phyloP scores from a whole-genome alignment of 2,113 vertebrate species.

The Ptychochromis oligacanthus region DNA sequence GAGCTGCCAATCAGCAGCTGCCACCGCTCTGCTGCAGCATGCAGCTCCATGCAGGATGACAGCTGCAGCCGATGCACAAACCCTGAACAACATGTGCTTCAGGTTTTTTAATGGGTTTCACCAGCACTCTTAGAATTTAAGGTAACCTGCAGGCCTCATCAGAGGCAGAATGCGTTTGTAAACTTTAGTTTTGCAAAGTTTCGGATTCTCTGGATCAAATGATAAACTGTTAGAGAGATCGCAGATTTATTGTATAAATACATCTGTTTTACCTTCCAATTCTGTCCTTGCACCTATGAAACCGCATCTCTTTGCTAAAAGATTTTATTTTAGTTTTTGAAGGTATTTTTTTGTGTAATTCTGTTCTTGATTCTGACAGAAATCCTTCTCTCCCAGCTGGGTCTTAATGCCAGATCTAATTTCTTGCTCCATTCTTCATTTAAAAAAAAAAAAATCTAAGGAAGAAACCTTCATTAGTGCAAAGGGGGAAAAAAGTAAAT shows the following conservation, averaged over 20 bases:
- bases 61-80: conserved; percentile 20
- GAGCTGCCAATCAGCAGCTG: conserved; percentile 66
- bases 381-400: neutral
- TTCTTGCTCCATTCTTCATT: neutral
- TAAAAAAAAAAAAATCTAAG: neutral
- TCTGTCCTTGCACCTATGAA: too few relatives aligned
- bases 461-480: too few relatives aligned
- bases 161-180: too few relatives aligned
- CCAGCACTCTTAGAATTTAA: neutral
- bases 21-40: conserved; percentile 39
- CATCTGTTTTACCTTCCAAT: neutral
- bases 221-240: neutral
- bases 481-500: too few relatives aligned
- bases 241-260: too few relatives aligned
- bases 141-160: neutral
- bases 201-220: neutral
- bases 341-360: neutral
- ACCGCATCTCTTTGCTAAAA: too few relatives aligned
- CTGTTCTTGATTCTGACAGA: neutral
- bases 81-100: neutral
- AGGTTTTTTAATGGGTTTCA: neutral
- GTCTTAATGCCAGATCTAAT: too few relatives aligned
- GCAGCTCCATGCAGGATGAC: conserved; percentile 40
- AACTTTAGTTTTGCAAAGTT: neutral
- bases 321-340: too few relatives aligned